Conservation (phyloP, 2,797 vertebrate species). For the Allochrocebus solatus region DNA sequence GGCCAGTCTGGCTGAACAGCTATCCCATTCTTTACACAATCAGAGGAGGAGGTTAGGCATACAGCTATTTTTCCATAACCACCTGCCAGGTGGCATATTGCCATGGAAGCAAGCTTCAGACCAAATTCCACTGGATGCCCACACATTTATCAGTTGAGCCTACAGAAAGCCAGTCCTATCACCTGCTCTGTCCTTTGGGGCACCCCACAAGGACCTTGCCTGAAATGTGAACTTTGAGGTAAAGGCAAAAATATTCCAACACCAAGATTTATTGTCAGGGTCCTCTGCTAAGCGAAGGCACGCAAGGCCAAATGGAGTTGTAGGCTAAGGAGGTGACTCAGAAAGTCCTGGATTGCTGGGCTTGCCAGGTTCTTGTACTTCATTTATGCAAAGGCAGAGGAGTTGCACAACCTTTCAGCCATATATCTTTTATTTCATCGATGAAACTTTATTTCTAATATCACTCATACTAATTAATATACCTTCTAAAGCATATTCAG, state of each 20-base stretch:
- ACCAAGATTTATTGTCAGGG: background rate
- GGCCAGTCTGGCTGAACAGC: background rate
- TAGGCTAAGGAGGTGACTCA: background rate
- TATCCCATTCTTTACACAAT: background rate
- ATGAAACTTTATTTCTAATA: background rate
- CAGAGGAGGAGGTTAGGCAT: background rate
- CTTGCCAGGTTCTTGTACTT: background rate
- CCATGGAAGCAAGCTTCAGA: background rate
- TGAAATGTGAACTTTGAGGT: background rate
- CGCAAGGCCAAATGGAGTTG: background rate
- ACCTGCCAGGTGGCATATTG: background rate
- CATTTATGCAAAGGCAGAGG: background rate
- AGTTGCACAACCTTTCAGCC: background rate
- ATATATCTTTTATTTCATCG: background rate
- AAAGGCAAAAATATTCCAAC: background rate
- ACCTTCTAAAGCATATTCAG: background rate
- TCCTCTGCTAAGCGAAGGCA: background rate
- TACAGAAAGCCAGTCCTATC: background rate
- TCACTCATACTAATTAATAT: background rate
- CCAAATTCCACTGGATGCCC: background rate
- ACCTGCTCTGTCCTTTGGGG: background rate
- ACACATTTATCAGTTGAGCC: background rate
- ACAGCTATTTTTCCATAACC: background rate
- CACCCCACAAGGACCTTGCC: background rate
- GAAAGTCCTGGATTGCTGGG: background rate